Conservation (phyloP, 2,113 vertebrate genomes). For the Vombatus ursinus region DNA sequence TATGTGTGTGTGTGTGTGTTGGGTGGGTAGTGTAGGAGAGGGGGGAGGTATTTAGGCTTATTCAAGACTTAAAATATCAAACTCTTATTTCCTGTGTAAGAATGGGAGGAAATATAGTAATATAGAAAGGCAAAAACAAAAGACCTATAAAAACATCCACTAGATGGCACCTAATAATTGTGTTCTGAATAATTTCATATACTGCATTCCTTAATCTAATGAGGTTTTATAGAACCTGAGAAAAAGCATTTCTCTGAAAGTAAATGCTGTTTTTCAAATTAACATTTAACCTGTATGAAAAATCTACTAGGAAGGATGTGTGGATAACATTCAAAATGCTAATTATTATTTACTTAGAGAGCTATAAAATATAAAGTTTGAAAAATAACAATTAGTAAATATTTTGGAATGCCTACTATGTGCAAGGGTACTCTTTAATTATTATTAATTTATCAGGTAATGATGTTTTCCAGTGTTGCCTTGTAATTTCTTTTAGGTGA, state of each 20-base stretch:
- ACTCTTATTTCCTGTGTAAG: neutral
- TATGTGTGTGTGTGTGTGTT: neutral
- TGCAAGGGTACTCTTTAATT: neutral
- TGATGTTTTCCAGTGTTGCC: neutral
- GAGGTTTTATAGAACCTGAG: neutral
- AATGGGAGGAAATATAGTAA: neutral
- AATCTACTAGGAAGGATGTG: neutral
- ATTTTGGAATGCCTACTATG: neutral
- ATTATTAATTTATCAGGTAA: neutral
- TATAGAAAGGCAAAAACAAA: constrained; percentile 21
- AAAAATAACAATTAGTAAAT: neutral
- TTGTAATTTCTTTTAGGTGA: neutral
- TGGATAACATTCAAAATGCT: neutral
- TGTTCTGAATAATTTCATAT: neutral
- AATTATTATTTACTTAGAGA: neutral
- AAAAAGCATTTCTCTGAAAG: constrained; percentile 36
- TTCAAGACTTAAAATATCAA: neutral
- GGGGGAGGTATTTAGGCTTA: neutral
- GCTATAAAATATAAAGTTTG: neutral
- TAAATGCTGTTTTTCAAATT: constrained; percentile 45
- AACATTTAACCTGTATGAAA: neutral
- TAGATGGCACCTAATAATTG: constrained; percentile 83
- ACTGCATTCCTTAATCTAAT: constrained; percentile 21
- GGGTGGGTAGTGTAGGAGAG: neutral
- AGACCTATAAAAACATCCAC: constrained; percentile 76